phyloP scores from a whole-genome alignment of 2,113 vertebrate genomes.

The Labrus mixtus region DNA sequence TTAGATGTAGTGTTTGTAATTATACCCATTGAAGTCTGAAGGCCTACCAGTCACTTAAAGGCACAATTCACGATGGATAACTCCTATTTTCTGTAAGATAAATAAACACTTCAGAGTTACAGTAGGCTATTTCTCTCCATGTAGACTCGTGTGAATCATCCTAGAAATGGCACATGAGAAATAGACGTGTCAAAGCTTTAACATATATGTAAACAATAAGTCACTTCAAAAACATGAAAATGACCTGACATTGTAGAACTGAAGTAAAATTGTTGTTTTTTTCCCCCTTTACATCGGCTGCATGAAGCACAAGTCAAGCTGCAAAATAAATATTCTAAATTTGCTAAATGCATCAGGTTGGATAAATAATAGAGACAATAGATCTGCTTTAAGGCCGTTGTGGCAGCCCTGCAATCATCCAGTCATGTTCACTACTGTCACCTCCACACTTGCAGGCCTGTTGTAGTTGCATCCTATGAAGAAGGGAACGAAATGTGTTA shows the following conservation, averaged over 20 bases:
- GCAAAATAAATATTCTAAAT: conserved; percentile 45
- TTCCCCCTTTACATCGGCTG: conserved; percentile 44
- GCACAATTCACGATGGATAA: conserved; percentile 61
- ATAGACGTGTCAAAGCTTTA: too few species aligned
- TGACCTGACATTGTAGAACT: not conserved
- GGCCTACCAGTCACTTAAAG: conserved; percentile 45
- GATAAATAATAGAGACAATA: conserved; percentile 25
- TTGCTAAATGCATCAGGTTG: conserved; percentile 43
- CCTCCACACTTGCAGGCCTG: conserved; percentile 30
- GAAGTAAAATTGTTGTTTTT: conserved; percentile 28
- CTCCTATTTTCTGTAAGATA: conserved; percentile 42
- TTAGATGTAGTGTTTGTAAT: conserved; percentile 33
- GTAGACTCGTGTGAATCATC: conserved; percentile 4
- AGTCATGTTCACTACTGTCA: conserved; percentile 36
- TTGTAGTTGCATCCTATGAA: conserved; percentile 56
- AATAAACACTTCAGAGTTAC: conserved; percentile 24
- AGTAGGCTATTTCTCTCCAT: conserved; percentile 5
- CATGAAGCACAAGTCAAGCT: conserved; percentile 30
- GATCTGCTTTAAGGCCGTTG: conserved; percentile 30
- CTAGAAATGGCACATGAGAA: too few species aligned
- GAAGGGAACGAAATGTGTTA: conserved; percentile 18
- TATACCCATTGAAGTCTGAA: conserved; percentile 49
- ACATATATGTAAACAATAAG: too few species aligned
- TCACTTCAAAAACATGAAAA: not conserved
- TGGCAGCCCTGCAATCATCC: conserved; percentile 51